These are phyloP conservation scores for Rhynchomys soricoides DNA, from an alignment of 2,113 vertebrate species.

Conservation along the genomic window DNA sequence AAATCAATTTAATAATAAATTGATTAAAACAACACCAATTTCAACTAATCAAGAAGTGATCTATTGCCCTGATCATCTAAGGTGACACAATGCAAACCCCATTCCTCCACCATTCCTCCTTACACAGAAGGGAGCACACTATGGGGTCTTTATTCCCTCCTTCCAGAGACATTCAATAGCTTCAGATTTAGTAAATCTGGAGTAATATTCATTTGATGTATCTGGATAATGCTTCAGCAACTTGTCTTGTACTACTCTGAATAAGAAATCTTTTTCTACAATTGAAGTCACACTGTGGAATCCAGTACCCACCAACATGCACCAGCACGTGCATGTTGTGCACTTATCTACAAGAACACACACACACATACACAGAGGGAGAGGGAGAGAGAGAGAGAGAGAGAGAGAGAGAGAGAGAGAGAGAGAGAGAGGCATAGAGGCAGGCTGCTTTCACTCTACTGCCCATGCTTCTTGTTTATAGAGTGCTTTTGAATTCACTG, in stretches of 20 bases:
- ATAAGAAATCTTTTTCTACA: neutral
- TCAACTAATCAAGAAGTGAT: constrained; percentile 34
- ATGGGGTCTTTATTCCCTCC: neutral
- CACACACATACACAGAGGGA: neutral
- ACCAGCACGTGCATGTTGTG: neutral
- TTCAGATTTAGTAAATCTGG: neutral
- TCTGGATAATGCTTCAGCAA: neutral
- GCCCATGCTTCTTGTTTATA: neutral
- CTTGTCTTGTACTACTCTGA: neutral
- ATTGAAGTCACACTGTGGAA: neutral
- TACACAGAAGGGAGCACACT: neutral
- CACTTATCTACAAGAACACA: neutral
- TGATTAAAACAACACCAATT: neutral
- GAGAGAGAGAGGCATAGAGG: too few relatives aligned
- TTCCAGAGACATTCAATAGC: neutral
- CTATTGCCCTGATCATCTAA: neutral
- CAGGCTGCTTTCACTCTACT: neutral
- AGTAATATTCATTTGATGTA: neutral
- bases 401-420: too few relatives aligned
- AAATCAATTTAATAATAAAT: constrained; percentile 28
- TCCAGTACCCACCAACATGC: neutral
- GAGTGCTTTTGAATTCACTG: neutral
- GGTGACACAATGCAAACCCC: neutral
- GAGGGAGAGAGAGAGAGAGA: too few relatives aligned
- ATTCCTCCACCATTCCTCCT: neutral